A percentile compares a stretch with the other conserved stretches of the same genome.
Conservation (phyloP, 2,113 vertebrate species). For the Bos javanicus region DNA sequence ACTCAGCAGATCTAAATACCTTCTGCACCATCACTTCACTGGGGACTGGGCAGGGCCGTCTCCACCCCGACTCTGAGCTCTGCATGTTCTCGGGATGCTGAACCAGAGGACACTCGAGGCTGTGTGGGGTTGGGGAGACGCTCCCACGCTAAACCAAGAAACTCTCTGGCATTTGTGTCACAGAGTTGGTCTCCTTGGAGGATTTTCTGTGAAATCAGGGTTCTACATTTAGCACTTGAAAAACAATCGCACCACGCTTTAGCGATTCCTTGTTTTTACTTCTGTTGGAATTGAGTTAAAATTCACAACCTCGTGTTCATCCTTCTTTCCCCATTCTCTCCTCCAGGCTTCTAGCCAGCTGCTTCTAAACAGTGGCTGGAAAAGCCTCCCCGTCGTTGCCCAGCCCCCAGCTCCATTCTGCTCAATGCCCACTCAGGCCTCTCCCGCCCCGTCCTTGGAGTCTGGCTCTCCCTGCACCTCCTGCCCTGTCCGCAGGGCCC, state of each 20-base stretch:
- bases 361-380: not conserved
- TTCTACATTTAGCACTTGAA: not conserved
- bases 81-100: not conserved
- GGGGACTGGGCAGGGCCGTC: not conserved
- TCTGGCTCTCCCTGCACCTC: rapidly evolving
- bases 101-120: not conserved
- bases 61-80: not conserved
- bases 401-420: too few species aligned
- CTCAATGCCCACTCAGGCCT: not conserved
- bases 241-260: rapidly evolving
- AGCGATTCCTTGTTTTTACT: not conserved
- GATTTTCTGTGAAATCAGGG: not conserved
- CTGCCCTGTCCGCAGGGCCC: too few species aligned
- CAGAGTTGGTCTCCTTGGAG: not conserved
- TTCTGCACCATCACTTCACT: rapidly evolving
- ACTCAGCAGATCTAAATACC: not conserved
- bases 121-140: not conserved
- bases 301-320: too few species aligned
- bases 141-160: not conserved
- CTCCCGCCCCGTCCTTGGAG: rapidly evolving
- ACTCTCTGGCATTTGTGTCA: not conserved
- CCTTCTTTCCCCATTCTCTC: rapidly evolving
- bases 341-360: not conserved
- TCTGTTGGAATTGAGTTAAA: not conserved
- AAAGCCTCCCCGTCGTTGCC: not conserved